Base-by-base conservation (phyloP, 2,113 vertebrate genomes). In the Galeopterus variegatus region DNA sequence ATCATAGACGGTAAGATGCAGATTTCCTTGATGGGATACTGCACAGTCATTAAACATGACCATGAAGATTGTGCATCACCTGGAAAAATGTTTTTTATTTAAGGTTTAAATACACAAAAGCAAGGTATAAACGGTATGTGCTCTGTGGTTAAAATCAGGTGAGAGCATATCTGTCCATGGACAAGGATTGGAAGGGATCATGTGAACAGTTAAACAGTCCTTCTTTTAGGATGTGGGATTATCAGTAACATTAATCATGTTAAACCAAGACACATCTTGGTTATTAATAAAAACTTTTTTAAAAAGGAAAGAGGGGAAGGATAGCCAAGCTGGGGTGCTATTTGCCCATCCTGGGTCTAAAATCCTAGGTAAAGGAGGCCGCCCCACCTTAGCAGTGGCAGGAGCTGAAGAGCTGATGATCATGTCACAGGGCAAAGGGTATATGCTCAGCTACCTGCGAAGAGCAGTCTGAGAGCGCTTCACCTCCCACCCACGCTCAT, bases 361-460 rank as follows among this genome's bases (percentile, higher is more conserved):
- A 5, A 24, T 54, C 13, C 82, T 60, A 21, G 41, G 7, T 28
- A 7, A 41, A 36, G 58, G 60, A 36, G 3, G 28, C 4, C 18
- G 69, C 19, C 23, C 8, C 4, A 6, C 3, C 18, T 36, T 69
- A 24, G 48, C 6, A 13, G 50, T 9, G 13, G n/a, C 9, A n/a
- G 56, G 33, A 72, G 23, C 48, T 17, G 13, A 26, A 45, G n/a
- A 52, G 18, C 50, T 28, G 10, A 19, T 5, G 33, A 62, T 36
- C 50, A 8, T 0, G 3, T 33, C 24, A 1, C 41, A 1, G 31
- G 36, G 1, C 41, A 28, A 85, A 41, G 36, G 8, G 10, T 18
- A 31, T 62, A 45, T 41, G 41, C 41, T 41, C 14, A 60, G 36
- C 6, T 17, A 10, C 26, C 56, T 41, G 41, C 33, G 8, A 62